Percentiles rank a stretch among this genome's conserved stretches.
Evolutionary conservation across 2,797 vertebrate genomes (phyloP).

Genomic region (Peromyscus attwateri): DNA sequence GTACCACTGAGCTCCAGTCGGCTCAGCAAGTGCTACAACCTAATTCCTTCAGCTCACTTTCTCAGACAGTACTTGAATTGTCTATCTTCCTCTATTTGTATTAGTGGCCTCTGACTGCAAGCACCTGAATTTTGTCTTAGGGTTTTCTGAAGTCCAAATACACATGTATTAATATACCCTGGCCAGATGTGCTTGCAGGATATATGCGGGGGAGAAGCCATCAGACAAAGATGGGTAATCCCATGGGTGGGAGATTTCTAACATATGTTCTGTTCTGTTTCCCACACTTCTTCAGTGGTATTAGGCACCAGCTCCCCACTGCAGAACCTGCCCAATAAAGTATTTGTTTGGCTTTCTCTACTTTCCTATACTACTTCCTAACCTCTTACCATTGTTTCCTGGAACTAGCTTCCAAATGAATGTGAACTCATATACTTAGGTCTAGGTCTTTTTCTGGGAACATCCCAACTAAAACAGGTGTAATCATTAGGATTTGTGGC

Average conservation of each 20-base stretch:
- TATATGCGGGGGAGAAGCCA: background rate
- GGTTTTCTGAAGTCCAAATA: background rate
- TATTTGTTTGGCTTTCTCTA: background rate
- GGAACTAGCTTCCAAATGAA: background rate
- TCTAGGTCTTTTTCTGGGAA: background rate
- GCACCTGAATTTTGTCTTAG: background rate
- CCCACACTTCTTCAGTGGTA: background rate
- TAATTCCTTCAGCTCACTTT: background rate
- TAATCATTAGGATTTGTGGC: background rate
- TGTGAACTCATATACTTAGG: background rate
- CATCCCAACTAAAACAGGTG: background rate
- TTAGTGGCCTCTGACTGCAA: background rate
- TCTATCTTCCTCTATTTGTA: background rate
- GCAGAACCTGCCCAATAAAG: background rate
- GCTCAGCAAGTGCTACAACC: background rate
- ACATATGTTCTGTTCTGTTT: background rate
- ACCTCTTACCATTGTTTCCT: background rate
- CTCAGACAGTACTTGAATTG: background rate
- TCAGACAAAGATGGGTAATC: background rate
- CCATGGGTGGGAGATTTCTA: background rate
- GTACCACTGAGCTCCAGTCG: background rate
- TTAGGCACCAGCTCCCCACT: background rate
- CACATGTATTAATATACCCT: background rate
- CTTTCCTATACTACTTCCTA: slow-evolving; percentile 28
- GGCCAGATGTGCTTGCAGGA: background rate